phyloP scores from a whole-genome alignment of 1,140 invertebrate genomes.

The Drosophila oshimai region DNA sequence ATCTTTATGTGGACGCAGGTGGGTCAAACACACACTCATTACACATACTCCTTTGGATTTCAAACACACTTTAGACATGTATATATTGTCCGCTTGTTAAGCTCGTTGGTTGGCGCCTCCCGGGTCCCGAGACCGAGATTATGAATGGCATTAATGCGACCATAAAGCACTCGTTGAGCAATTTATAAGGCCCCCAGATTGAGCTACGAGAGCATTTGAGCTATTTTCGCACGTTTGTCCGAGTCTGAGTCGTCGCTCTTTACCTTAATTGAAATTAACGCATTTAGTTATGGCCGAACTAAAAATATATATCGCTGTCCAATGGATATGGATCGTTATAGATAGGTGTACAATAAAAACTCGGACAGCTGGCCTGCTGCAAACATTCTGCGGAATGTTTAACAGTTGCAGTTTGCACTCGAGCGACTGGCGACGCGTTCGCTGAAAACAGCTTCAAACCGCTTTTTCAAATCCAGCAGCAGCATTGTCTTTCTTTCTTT shows the following conservation, averaged over 20 bases:
- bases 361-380: background rate
- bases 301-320: slow-evolving; percentile 47
- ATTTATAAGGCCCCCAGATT: slow-evolving; percentile 58
- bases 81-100: slow-evolving; percentile 63
- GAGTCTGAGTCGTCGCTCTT: slow-evolving; percentile 10
- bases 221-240: slow-evolving; percentile 75
- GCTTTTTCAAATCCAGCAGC: background rate
- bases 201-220: slow-evolving; percentile 45
- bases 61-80: too few relatives aligned
- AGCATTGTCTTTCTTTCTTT: slow-evolving; percentile 12
- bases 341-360: background rate
- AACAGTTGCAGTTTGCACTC: slow-evolving; percentile 55
- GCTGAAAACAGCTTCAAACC: slow-evolving; percentile 18
- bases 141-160: slow-evolving; percentile 71
- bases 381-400: background rate
- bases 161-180: slow-evolving; percentile 67
- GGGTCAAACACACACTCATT: slow-evolving; percentile 26
- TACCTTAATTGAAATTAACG: slow-evolving; percentile 73
- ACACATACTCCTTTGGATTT: too few relatives aligned
- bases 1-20: slow-evolving; percentile 85
- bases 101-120: slow-evolving; percentile 69
- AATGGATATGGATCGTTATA: slow-evolving; percentile 34
- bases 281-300: slow-evolving; percentile 56
- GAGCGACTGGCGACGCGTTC: slow-evolving; percentile 6
- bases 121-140: slow-evolving; percentile 18